phyloP scores from a whole-genome alignment of 2,113 vertebrate genomes.

The Malaclemys terrapin region DNA sequence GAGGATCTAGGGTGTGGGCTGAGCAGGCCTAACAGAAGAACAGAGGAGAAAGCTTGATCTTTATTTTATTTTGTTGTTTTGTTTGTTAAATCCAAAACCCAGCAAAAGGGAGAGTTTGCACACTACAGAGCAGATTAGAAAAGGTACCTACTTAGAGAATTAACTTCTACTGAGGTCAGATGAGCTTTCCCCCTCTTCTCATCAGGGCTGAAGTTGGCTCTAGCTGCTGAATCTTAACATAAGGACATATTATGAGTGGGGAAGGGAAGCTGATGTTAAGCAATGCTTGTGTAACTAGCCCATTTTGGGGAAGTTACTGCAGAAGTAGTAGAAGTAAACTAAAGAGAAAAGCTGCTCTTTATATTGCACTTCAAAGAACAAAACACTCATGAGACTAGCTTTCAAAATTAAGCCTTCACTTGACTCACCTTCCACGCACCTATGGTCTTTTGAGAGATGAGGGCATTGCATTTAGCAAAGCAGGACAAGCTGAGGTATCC shows the following conservation, averaged over 20 bases:
- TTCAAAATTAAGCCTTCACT: background rate
- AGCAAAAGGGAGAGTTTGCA: background rate
- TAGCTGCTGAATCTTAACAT: background rate
- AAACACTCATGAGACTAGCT: background rate
- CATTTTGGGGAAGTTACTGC: constrained; percentile 57
- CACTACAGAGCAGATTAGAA: background rate
- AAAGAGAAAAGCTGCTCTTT: constrained; percentile 33
- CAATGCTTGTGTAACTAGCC: constrained; percentile 1
- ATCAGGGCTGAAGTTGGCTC: background rate
- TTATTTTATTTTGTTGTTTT: background rate
- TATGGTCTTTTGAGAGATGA: background rate
- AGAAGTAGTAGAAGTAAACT: constrained; percentile 70
- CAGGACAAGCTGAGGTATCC: background rate
- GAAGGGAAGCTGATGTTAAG: background rate
- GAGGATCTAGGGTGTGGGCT: accelerated
- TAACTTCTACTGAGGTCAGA: background rate
- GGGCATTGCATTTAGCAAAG: background rate
- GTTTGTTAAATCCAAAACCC: background rate
- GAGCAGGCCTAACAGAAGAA: background rate
- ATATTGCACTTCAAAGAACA: background rate
- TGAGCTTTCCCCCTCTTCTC: background rate
- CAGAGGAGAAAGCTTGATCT: background rate
- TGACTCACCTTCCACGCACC: background rate
- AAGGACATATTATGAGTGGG: background rate
- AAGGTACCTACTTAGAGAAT: background rate